Evolutionary conservation across 2,888 invertebrate genomes (phyloP).

Genomic region (Glaucopsyche alexis): DNA sequence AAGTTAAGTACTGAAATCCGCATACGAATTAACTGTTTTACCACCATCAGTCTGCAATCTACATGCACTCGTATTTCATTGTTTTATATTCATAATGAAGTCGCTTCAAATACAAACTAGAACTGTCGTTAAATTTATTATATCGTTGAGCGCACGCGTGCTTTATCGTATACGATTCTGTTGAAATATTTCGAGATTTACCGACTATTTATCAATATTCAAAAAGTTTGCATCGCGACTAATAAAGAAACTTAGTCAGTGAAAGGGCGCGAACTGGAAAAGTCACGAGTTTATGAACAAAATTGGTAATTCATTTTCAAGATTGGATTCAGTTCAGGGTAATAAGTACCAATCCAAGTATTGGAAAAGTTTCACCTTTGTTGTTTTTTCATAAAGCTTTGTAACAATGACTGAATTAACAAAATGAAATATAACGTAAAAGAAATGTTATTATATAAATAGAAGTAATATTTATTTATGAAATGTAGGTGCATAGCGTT

Average conservation of each 20-base stretch:
- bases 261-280: conserved; percentile 63
- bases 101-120: not conserved
- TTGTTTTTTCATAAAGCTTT: conserved; percentile 1
- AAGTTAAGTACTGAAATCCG: not conserved
- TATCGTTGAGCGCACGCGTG: conserved; percentile 9
- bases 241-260: conserved; percentile 65
- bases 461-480: too few relatives aligned
- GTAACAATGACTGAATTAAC: not conserved
- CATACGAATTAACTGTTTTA: not conserved
- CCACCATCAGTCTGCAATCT: not conserved
- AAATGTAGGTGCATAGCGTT: too few relatives aligned
- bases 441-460: too few relatives aligned
- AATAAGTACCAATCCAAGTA: conserved; percentile 29
- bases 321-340: conserved; percentile 45
- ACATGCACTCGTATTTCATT: not conserved
- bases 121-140: conserved; percentile 3
- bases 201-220: conserved; percentile 45
- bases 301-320: conserved; percentile 68
- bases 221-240: conserved; percentile 54
- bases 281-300: conserved; percentile 61
- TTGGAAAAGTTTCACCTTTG: conserved; percentile 29
- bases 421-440: not conserved
- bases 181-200: conserved; percentile 21
- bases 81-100: not conserved
- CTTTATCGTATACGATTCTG: not conserved